A percentile compares a stretch with the other conserved stretches of the same genome.
Conservation (phyloP, 2,797 vertebrate species). For the Parauchenoglanis ngamensis region DNA sequence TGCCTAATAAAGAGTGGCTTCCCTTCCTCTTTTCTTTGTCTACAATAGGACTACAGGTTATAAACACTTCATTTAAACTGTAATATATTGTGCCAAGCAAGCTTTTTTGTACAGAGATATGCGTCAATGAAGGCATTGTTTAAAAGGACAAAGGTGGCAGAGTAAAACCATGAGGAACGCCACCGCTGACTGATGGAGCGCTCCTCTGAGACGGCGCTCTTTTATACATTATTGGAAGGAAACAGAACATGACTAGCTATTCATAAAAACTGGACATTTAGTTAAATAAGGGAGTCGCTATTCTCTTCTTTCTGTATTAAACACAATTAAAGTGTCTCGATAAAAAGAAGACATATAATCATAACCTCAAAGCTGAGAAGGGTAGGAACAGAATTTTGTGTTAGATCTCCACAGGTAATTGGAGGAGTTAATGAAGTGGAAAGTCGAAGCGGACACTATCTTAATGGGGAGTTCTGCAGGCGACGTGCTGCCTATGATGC, state of each 20-base stretch:
- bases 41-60: not conserved
- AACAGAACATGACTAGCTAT: not conserved
- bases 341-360: not conserved
- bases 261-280: not conserved
- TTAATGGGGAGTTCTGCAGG: constrained; percentile 36
- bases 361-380: constrained; percentile 5
- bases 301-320: not conserved
- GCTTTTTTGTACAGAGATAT: not conserved
- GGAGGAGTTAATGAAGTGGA: constrained; percentile 48
- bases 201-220: not conserved
- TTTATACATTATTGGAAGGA: not conserved
- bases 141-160: not conserved
- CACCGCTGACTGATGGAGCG: not conserved
- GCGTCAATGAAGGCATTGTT: not conserved
- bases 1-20: not conserved
- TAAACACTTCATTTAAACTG: constrained; percentile 1
- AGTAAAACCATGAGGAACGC: not conserved
- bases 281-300: not conserved
- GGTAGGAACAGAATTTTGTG: not conserved
- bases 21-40: not conserved
- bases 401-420: constrained; percentile 36
- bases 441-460: constrained; percentile 41
- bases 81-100: not conserved
- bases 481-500: constrained; percentile 39
- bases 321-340: constrained; percentile 3